These are phyloP conservation scores for Galeopterus variegatus DNA, from an alignment of 2,113 vertebrate species.

Conservation along the genomic window DNA sequence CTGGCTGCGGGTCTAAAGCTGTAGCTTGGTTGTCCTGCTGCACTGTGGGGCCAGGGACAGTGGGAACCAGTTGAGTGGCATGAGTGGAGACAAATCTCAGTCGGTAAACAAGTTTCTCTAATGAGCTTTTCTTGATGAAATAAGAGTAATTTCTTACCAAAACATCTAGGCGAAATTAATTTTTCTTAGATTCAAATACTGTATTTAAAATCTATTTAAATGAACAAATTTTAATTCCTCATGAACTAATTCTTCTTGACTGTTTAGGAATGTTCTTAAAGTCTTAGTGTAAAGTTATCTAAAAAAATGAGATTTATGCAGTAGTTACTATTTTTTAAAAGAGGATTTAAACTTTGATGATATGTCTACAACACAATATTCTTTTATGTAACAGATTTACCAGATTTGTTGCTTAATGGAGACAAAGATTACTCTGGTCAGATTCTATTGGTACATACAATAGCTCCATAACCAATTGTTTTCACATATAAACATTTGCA, in stretches of 20 bases:
- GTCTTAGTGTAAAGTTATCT: background rate
- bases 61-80: background rate
- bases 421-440: background rate
- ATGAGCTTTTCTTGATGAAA: background rate
- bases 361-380: background rate
- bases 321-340: slow-evolving; percentile 11
- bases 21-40: background rate
- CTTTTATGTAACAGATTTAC: slow-evolving; percentile 8
- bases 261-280: slow-evolving; percentile 15
- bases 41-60: background rate
- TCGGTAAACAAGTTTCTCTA: background rate
- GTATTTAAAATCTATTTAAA: slow-evolving; percentile 15
- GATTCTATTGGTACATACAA: background rate
- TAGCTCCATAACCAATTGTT: background rate
- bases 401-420: background rate
- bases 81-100: background rate
- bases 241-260: background rate
- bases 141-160: background rate
- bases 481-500: slow-evolving; percentile 15
- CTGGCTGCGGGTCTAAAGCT: background rate
- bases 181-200: slow-evolving; percentile 43
- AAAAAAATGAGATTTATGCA: slow-evolving; percentile 48
- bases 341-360: background rate
- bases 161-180: background rate
- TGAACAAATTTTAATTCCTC: background rate